These are phyloP conservation scores for Ochotona princeps DNA, from an alignment of 2,113 vertebrate species.

Conservation along the genomic window DNA sequence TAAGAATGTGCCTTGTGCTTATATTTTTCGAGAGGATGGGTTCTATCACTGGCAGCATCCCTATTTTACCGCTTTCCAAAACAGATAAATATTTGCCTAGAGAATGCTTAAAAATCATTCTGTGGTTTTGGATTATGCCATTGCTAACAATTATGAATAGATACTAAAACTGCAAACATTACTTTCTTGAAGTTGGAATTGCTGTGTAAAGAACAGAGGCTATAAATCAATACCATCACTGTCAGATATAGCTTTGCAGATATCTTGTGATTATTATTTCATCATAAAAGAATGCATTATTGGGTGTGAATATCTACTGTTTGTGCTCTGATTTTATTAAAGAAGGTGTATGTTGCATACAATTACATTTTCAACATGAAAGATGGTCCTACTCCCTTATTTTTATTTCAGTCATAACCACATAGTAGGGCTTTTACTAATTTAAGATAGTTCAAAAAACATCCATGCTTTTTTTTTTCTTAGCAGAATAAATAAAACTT, in stretches of 20 bases:
- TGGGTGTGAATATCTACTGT: background rate
- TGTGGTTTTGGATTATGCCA: background rate
- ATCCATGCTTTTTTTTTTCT: background rate
- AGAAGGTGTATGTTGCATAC: background rate
- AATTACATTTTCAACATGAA: conserved; percentile 49
- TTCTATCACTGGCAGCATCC: background rate
- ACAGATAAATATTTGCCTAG: background rate
- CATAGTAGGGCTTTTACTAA: conserved; percentile 63
- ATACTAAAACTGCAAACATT: background rate
- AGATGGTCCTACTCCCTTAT: background rate
- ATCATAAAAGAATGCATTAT: conserved; percentile 49
- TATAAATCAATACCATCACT: background rate
- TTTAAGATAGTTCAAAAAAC: conserved; percentile 52
- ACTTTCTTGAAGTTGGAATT: background rate
- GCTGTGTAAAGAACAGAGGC: background rate
- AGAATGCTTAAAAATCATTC: background rate
- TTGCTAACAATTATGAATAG: background rate
- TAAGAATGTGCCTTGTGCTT: background rate
- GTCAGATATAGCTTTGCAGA: conserved; percentile 53
- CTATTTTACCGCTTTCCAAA: background rate
- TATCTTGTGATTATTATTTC: conserved; percentile 59
- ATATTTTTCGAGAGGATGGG: background rate
- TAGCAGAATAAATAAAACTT: conserved; percentile 59
- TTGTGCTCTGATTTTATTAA: conserved; percentile 46
- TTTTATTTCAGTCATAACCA: background rate